A percentile compares a stretch with the other conserved stretches of the same genome.
Evolutionary conservation across 2,113 vertebrate species (phyloP).

Genomic region (Calyptomena viridis): DNA sequence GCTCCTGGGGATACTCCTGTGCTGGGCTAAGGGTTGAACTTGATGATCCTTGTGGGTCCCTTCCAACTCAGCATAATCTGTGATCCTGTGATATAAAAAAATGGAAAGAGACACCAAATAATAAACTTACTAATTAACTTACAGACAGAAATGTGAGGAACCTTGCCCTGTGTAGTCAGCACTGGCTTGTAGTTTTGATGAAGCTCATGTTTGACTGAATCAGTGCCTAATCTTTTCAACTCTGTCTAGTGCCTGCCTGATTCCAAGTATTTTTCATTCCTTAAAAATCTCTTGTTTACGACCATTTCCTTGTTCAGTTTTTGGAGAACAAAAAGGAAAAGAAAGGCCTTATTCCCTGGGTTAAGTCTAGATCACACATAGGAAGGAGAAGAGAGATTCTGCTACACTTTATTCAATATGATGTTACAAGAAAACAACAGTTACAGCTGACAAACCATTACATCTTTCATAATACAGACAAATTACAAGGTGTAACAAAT

Average conservation of each 20-base stretch:
- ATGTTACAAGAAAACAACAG: slow-evolving; percentile 93
- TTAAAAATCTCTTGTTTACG: slow-evolving; percentile 16
- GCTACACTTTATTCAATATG: slow-evolving; percentile 90
- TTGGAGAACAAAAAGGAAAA: not conserved
- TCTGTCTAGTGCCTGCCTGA: not conserved
- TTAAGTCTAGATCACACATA: slow-evolving; percentile 1
- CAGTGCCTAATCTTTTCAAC: not conserved
- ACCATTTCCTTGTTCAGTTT: not conserved
- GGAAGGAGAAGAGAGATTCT: slow-evolving; percentile 63
- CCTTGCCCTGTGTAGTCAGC: not conserved
- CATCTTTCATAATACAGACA: slow-evolving; percentile 94
- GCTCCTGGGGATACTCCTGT: not conserved
- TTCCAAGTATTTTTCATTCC: not conserved
- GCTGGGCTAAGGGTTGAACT: not conserved
- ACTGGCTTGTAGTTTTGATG: not conserved
- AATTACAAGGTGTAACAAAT: slow-evolving; percentile 91
- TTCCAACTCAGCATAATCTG: not conserved
- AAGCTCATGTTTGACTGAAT: slow-evolving; percentile 11
- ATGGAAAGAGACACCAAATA: not conserved
- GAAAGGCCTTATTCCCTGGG: not conserved
- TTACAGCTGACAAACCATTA: slow-evolving; percentile 92
- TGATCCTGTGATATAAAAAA: not conserved
- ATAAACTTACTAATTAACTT: not conserved
- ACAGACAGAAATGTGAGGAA: not conserved
- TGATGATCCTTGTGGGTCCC: not conserved